Conservation (phyloP, 2,888 invertebrate genomes). For the Nomada fucata region DNA sequence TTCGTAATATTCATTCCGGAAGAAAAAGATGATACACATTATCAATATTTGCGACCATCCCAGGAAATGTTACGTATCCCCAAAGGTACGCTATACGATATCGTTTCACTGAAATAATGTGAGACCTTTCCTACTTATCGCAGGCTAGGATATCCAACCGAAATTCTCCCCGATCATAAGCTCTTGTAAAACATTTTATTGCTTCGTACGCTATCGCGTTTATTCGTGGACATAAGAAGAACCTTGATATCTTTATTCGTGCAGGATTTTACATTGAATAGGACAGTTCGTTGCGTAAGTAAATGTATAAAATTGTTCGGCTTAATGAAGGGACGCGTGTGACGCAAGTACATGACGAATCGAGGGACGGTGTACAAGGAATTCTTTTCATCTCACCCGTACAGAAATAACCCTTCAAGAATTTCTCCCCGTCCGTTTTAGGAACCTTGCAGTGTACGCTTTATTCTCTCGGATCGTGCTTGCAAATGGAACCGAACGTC, state of each 20-base stretch:
- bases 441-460: slow-evolving; percentile 9
- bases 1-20: slow-evolving; percentile 38
- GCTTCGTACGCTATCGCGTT: neutral
- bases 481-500: slow-evolving; percentile 20
- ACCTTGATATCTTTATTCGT: neutral
- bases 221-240: neutral
- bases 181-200: neutral
- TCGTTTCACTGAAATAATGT: slow-evolving; percentile 4
- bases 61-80: neutral
- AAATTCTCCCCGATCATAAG: neutral
- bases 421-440: neutral
- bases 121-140: slow-evolving; percentile 13
- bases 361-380: neutral
- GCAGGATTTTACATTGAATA: too few species aligned
- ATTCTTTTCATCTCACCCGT: neutral
- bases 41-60: slow-evolving; percentile 27
- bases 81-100: slow-evolving; percentile 2
- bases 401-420: neutral
- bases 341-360: neutral
- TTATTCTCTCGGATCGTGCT: neutral
- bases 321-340: neutral
- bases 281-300: too few species aligned
- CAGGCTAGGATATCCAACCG: neutral
- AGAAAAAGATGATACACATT: slow-evolving; percentile 14
- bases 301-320: too few species aligned